Conservation (phyloP, 2,888 invertebrate genomes). For the Eristalinus aeneus region DNA sequence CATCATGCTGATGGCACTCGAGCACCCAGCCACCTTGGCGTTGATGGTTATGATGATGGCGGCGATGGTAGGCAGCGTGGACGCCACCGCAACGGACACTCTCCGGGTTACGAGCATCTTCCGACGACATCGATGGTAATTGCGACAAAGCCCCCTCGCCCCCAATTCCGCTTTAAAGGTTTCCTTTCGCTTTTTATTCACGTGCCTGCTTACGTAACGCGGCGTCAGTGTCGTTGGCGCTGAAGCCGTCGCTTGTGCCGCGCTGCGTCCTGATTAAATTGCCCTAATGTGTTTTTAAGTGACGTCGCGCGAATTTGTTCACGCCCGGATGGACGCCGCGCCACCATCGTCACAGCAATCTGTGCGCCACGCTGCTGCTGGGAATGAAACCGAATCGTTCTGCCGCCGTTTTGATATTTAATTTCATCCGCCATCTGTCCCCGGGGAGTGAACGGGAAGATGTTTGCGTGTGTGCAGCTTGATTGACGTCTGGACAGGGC, state of each 20-base stretch:
- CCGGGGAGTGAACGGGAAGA: background rate
- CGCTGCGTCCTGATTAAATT: constrained; percentile 65
- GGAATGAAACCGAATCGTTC: constrained; percentile 20
- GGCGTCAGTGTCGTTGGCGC: background rate
- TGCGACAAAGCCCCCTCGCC: constrained; percentile 15
- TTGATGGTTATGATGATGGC: constrained; percentile 14
- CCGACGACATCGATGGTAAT: constrained; percentile 15
- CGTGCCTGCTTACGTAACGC: constrained; percentile 6
- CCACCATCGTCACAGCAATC: background rate
- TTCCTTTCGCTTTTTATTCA: constrained; percentile 30
- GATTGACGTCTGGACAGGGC: background rate
- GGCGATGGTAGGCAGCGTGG: background rate
- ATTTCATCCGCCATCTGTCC: background rate
- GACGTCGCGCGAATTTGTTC: constrained; percentile 65
- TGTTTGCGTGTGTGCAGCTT: background rate
- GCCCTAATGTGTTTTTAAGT: constrained; percentile 67
- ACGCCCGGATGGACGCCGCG: constrained; percentile 36
- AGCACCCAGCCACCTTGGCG: background rate
- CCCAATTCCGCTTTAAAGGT: background rate
- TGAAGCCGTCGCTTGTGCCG: background rate
- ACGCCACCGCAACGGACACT: background rate
- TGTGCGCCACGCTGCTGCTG: background rate
- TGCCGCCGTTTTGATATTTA: constrained; percentile 25
- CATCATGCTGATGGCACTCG: constrained; percentile 2
- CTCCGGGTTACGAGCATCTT: background rate